Base-by-base conservation (phyloP, 2,888 invertebrate species). In the Anoncus sp. region DNA sequence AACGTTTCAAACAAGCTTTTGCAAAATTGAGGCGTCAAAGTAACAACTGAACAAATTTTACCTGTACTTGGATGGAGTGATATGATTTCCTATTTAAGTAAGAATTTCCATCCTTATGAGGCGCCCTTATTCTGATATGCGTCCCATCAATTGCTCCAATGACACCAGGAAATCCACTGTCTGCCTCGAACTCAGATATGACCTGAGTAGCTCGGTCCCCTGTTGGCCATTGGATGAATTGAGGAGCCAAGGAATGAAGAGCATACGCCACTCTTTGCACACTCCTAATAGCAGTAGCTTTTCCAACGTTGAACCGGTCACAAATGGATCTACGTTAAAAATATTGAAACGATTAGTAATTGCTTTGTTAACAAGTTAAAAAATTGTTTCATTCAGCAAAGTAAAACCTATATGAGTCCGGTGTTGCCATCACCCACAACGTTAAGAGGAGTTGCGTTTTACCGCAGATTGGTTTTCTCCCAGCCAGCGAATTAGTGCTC, bases 141-240 rank as follows among this genome's bases (percentile, higher is more conserved):
- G 80, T 82, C 3, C 81, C 79, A 75, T 83, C 83, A 24, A 84
- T 75, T 10, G 81, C 81, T 18, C 82, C 84, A 6, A 84, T 38
- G 3, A 55, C 24, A 5, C 24, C 22, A 9, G 55, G 67, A 10
- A 67, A 67, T 4, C 18, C 67, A 24, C 67, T 67, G 40, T 20
- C 40, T n/a, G 5, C 14, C 18, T 53, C 67, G 7, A 51, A 51
- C 9, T 53, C 71, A 14, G 24, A 49, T 59, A 76, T 40, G 0
- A 53, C 49, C 16, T 31, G 35, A 24, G 4, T 14, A 12, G 4
- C 31, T 57, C 35, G 22, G 51, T 59, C 62, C 6, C 75, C 75
- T 31, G 16, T 76, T 62, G 83, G 83, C 83, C 84, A 84, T 49
- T 77, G 59, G n/a, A 84, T 84, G 47, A 79, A 79, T 49, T n/a